Evolutionary conservation across 2,888 invertebrate genomes (phyloP).

Genomic region (Patella depressa): DNA sequence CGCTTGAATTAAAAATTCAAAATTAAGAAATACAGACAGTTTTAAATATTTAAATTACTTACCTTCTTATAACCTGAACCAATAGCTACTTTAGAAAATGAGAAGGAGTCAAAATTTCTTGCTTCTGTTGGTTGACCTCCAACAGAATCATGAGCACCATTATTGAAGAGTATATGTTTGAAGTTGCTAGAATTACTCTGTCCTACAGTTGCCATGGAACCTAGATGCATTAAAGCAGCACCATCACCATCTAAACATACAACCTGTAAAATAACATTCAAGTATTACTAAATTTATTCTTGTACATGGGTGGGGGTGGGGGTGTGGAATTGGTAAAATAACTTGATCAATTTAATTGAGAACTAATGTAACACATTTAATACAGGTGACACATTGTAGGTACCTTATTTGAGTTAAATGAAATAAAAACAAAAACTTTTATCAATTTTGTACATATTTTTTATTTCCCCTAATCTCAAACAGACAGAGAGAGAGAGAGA

Average conservation of each 20-base stretch:
- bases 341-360: not conserved
- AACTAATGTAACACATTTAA: not conserved
- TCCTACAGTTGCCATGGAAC: conserved; percentile 70
- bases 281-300: too few species aligned
- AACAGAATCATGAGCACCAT: conserved; percentile 73
- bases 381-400: too few species aligned
- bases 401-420: too few species aligned
- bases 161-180: conserved; percentile 72
- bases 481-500: too few species aligned
- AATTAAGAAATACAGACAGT: not conserved
- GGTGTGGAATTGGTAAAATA: not conserved
- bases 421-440: too few species aligned
- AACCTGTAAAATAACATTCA: conserved; percentile 48
- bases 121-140: conserved; percentile 72
- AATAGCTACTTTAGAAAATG: conserved; percentile 58
- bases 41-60: conserved; percentile 24
- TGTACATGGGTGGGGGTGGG: too few species aligned
- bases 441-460: too few species aligned
- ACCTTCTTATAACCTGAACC: conserved; percentile 69
- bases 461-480: too few species aligned
- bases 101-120: conserved; percentile 54
- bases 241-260: conserved; percentile 72
- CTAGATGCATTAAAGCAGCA: conserved; percentile 72
- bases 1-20: not conserved
- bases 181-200: conserved; percentile 67